A percentile compares a stretch with the other conserved stretches of the same genome.
Conservation (phyloP, 2,888 invertebrate genomes). For the Smittia aterrima region DNA sequence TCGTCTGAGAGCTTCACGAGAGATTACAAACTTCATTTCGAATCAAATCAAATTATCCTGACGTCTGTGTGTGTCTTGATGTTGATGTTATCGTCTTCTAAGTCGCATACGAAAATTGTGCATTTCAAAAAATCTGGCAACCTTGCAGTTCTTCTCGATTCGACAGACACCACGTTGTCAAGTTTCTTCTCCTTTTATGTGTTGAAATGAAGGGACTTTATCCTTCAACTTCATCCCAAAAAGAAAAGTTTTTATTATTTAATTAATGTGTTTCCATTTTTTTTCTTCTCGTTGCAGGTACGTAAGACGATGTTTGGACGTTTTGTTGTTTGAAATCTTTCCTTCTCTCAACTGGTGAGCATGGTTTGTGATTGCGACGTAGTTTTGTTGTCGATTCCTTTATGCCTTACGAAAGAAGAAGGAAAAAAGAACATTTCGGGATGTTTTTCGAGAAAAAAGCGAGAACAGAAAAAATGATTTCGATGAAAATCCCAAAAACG, state of each 20-base stretch:
- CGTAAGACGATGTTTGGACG: not conserved
- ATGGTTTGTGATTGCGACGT: not conserved
- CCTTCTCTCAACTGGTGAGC: not conserved
- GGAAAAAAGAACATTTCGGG: not conserved
- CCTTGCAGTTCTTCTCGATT: not conserved
- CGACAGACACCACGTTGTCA: slow-evolving; percentile 37
- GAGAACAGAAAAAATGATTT: slow-evolving; percentile 7
- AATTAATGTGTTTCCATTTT: slow-evolving; percentile 36
- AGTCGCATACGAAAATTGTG: no score
- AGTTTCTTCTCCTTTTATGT: not conserved
- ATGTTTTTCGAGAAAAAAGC: not conserved
- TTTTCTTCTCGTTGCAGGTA: slow-evolving; percentile 34
- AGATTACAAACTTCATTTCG: no score
- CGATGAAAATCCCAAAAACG: not conserved
- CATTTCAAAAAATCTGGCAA: slow-evolving; percentile 29
- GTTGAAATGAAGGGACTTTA: slow-evolving; percentile 28
- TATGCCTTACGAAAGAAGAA: slow-evolving; percentile 13
- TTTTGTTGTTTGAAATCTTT: slow-evolving; percentile 25
- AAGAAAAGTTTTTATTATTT: slow-evolving; percentile 36
- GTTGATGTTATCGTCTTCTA: no score
- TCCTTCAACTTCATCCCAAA: slow-evolving; percentile 4
- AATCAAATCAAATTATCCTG: no score
- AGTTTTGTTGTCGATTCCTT: not conserved
- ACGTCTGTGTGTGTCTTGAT: no score
- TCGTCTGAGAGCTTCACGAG: no score